Evolutionary conservation across 2,113 vertebrate species (phyloP), one percentile per base, ranked within the genome.

Genomic region (Sterrhoptilus dennistouni): DNA sequence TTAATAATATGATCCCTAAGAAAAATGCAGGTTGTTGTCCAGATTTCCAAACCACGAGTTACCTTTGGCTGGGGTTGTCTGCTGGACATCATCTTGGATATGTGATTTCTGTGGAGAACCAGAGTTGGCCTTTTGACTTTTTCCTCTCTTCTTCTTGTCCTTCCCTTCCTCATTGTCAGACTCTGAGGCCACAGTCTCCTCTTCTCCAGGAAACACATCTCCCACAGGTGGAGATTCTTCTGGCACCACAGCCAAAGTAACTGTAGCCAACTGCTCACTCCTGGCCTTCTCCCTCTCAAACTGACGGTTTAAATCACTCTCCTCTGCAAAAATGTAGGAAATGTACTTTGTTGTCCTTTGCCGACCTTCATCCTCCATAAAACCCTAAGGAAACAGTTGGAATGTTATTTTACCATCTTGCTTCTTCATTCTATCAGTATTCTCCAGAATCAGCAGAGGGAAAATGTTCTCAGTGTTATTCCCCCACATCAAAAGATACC

Each of bases 291-390:
- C 99, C 69, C 98, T 98, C 28, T 98, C 98, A 36, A 99, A 99
- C 90, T 98, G 98, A 22, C 98, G 98, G 89, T 98, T 98, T 33
- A 99, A 97, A 86, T 99, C 97, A 6, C 99, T 99, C 87, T 98
- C 98, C 68, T 98, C 98, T 1, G 98, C 99, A 85, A 97, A 99
- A 74, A 97, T 97, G 66, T 99, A 98, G 12, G 99, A 98, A 91
- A 99, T 98, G 72, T 98, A 99, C 82, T 99, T 99, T n/a, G 99
- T 99, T 4, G 98, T 99, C 71, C 99, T 98, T 96, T 99, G 99
- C 9, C 99, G 98, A 42, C 99, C 99, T 95, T 98, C 98, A 14
- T 99, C 99, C 87, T 98, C 99, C 99, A 99, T 99, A 95, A 99
- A 99, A 6, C 99, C 99, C 99, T 99, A 66, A 16, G 66, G 61